phyloP scores from a whole-genome alignment of 2,113 vertebrate genomes.

The Tetrax tetrax region DNA sequence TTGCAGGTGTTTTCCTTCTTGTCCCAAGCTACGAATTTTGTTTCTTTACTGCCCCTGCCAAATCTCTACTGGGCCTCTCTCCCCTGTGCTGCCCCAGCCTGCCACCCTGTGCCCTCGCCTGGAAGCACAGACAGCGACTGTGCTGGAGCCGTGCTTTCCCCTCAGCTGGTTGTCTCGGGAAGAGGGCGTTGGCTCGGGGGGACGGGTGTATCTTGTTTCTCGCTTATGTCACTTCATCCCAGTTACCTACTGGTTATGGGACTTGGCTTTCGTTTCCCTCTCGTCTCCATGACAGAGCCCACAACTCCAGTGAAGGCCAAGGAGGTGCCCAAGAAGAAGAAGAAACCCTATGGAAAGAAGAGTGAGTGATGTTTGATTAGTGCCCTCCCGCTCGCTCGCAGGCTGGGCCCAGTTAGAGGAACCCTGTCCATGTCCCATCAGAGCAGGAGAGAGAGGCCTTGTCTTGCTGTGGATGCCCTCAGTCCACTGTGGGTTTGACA shows the following conservation, averaged over 20 bases:
- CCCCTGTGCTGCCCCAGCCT: neutral
- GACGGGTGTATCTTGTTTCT: conserved; percentile 58
- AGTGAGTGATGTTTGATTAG: conserved; percentile 79
- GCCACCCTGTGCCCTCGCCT: neutral
- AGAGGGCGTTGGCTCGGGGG: conserved; percentile 58
- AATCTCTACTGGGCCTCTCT: conserved; percentile 1
- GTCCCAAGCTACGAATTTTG: neutral
- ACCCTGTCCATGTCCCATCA: conserved; percentile 12
- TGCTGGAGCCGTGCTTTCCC: neutral
- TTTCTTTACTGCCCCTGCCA: conserved; percentile 1
- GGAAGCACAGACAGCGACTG: conserved; percentile 17
- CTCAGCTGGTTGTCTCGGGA: conserved; percentile 37
- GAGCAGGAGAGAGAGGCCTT: conserved; percentile 62
- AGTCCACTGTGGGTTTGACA: neutral
- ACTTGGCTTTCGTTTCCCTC: conserved; percentile 51
- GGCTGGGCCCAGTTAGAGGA: conserved; percentile 64
- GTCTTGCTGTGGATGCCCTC: conserved; percentile 37
- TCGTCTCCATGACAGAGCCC: conserved; percentile 72
- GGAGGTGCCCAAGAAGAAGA: conserved; percentile 79
- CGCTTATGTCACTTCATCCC: conserved; percentile 61
- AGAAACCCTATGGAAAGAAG: conserved; percentile 84
- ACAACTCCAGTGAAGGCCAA: conserved; percentile 75
- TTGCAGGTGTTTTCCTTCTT: neutral
- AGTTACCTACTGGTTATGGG: conserved; percentile 67
- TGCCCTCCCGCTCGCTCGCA: conserved; percentile 46